Evolutionary conservation across 2,113 vertebrate genomes (phyloP).

Genomic region (Hippocampus zosterae): DNA sequence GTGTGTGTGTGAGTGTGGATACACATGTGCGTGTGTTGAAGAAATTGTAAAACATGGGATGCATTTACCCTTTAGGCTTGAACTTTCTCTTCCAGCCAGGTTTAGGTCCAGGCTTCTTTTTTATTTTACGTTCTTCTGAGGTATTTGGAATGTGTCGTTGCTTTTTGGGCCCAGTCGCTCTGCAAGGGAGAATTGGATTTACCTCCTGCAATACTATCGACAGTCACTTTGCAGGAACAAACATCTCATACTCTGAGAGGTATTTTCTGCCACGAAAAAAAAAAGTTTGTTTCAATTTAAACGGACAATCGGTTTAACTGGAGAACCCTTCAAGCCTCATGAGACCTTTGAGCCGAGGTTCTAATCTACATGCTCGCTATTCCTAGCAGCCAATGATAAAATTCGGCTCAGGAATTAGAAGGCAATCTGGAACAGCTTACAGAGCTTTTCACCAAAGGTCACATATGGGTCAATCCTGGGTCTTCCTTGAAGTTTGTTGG

Average conservation of each 20-base stretch:
- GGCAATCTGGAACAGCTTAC: no score
- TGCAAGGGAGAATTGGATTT: background rate
- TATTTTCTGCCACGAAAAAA: constrained; percentile 40
- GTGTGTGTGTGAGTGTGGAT: no score
- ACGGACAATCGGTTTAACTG: no score
- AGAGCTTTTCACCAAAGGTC: no score
- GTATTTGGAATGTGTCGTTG: constrained; percentile 42
- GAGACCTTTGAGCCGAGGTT: no score
- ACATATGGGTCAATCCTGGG: no score
- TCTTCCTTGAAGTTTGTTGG: no score
- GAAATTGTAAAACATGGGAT: background rate
- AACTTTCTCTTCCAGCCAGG: constrained; percentile 94
- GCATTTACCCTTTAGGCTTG: constrained; percentile 80
- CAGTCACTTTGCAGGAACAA: constrained; percentile 32
- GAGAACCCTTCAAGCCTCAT: constrained; percentile 11
- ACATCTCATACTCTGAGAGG: constrained; percentile 78
- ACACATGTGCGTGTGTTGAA: background rate
- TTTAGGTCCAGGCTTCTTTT: constrained; percentile 93
- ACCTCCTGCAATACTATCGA: background rate
- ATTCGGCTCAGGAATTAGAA: no score
- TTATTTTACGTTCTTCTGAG: constrained; percentile 73
- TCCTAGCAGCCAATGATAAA: no score
- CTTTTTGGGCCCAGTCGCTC: constrained; percentile 61
- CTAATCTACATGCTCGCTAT: no score
- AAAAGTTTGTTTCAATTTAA: no score